Conservation (phyloP, 2,888 invertebrate genomes). For the Acronicta aceris region DNA sequence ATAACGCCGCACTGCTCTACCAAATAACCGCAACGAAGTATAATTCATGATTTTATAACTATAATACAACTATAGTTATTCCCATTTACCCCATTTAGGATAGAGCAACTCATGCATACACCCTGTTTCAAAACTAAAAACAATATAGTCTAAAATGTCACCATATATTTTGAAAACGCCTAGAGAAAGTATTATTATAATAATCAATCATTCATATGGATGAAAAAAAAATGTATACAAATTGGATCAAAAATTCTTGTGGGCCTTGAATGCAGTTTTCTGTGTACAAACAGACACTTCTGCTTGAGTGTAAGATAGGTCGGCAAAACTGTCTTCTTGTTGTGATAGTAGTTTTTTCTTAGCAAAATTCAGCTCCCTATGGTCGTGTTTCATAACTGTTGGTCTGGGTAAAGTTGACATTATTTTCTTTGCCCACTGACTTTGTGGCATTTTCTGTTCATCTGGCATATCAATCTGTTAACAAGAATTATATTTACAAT, state of each 20-base stretch:
- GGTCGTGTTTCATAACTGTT: conserved; percentile 73
- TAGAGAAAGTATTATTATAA: conserved; percentile 5
- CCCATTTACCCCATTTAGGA: no score
- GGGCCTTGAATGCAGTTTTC: conserved; percentile 69
- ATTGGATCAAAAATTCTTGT: conserved; percentile 42
- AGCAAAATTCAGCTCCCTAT: conserved; percentile 64
- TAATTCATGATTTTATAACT: no score
- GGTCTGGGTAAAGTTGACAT: conserved; percentile 69
- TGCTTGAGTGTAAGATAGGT: conserved; percentile 75
- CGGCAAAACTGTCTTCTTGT: conserved; percentile 74
- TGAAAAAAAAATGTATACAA: neutral
- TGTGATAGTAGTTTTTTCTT: conserved; percentile 58
- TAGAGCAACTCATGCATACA: neutral
- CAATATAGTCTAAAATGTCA: conserved; percentile 9
- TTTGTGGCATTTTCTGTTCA: conserved; percentile 69
- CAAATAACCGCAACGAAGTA: no score
- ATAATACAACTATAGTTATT: no score
- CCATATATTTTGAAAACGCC: conserved; percentile 15
- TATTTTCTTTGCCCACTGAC: conserved; percentile 71
- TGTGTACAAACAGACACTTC: conserved; percentile 79
- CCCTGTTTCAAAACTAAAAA: neutral
- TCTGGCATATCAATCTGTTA: conserved; percentile 73
- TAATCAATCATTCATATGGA: conserved; percentile 2
- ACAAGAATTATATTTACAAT: neutral
- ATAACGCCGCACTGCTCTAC: no score